These are phyloP conservation scores for Nannospalax galili DNA, from an alignment of 2,113 vertebrate species.

Conservation along the genomic window DNA sequence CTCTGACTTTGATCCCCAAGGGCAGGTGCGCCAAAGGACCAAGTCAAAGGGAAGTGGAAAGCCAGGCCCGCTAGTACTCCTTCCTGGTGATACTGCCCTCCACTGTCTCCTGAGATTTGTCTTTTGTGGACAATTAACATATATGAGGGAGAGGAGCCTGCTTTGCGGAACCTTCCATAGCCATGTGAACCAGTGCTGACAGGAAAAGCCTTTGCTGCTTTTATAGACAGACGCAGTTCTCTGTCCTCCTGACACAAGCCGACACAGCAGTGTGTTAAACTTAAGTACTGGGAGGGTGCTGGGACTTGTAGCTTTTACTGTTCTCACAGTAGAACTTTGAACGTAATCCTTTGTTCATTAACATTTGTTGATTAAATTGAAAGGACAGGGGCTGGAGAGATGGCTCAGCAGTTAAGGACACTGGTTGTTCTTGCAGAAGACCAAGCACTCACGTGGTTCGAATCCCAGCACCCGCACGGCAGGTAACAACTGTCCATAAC, in stretches of 20 bases:
- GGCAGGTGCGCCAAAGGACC: background rate
- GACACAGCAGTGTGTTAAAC: background rate
- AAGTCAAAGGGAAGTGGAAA: background rate
- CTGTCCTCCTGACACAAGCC: background rate
- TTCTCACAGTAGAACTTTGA: background rate
- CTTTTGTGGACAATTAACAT: background rate
- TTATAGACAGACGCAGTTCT: background rate
- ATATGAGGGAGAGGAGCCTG: background rate
- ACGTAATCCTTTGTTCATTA: background rate
- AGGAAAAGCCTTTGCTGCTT: slow-evolving; percentile 6
- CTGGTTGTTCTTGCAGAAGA: too few relatives aligned
- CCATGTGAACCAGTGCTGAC: background rate
- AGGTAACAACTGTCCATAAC: too few relatives aligned
- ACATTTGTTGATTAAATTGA: slow-evolving; percentile 4
- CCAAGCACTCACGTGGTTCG: too few relatives aligned
- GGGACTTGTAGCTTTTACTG: background rate
- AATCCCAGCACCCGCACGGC: too few relatives aligned
- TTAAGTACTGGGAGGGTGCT: background rate
- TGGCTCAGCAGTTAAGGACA: too few relatives aligned
- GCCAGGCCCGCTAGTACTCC: background rate
- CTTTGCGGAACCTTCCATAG: background rate
- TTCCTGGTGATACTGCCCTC: background rate
- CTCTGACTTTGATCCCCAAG: background rate
- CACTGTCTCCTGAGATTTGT: background rate
- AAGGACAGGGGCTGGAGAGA: too few relatives aligned